Percentiles rank a stretch among this genome's conserved stretches.
Conservation (phyloP, 2,797 vertebrate species). For the Anomalospiza imberbis region DNA sequence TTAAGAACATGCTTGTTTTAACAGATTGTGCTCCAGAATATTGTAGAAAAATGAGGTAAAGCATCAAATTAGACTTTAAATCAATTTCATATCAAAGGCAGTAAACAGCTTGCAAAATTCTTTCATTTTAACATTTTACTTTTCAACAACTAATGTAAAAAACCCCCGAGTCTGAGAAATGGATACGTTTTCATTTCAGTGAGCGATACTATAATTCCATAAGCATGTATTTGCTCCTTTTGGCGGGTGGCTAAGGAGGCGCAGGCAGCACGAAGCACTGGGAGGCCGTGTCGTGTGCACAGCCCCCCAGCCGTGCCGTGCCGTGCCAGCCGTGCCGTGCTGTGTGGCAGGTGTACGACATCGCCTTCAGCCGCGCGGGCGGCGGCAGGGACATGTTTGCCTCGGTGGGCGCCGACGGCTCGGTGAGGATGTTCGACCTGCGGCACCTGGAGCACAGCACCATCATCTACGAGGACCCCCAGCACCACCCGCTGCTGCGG, state of each 20-base stretch:
- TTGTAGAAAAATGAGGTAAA: background rate
- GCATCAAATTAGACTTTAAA: background rate
- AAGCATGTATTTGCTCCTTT: too few species aligned
- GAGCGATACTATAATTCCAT: too few species aligned
- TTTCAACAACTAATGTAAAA: background rate
- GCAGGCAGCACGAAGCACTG: background rate
- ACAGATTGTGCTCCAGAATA: background rate
- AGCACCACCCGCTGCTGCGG: constrained; percentile 94
- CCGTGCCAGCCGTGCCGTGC: too few species aligned
- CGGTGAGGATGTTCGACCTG: constrained; percentile 96
- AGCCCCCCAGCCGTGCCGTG: too few species aligned
- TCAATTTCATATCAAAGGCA: background rate
- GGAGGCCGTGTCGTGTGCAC: too few species aligned
- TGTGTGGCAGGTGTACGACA: constrained; percentile 90
- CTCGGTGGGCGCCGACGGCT: constrained; percentile 95
- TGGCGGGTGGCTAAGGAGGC: background rate
- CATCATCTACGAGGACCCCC: constrained; percentile 98
- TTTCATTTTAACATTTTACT: background rate
- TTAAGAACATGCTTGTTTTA: background rate
- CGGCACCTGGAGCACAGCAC: constrained; percentile 98
- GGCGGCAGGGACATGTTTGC: constrained; percentile 97
- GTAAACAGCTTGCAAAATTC: background rate
- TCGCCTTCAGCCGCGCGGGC: constrained; percentile 95
- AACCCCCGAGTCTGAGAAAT: background rate
- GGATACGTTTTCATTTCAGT: rapidly evolving